phyloP scores from a whole-genome alignment of 2,797 vertebrate genomes.

The Cebuella pygmaea region DNA sequence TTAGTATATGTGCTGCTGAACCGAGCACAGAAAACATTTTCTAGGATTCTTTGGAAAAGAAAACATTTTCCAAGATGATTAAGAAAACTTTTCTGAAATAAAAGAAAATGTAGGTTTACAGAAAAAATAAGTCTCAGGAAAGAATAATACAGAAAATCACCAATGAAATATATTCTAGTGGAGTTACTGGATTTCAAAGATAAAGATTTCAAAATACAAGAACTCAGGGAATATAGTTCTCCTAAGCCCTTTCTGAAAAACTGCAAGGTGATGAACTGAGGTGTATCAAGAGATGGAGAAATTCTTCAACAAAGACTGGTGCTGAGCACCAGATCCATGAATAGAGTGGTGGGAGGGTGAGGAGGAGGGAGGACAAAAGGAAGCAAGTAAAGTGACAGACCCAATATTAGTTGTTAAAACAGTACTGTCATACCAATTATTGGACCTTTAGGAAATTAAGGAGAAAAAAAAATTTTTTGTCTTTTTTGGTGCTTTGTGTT shows the following conservation, averaged over 20 bases:
- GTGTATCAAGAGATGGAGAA: background rate
- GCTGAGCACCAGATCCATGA: background rate
- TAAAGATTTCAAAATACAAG: slow-evolving; percentile 25
- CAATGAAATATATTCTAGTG: background rate
- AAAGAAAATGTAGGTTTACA: slow-evolving; percentile 25
- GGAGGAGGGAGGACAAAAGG: background rate
- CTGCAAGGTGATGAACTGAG: background rate
- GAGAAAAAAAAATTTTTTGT: background rate
- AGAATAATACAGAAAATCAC: slow-evolving; percentile 17
- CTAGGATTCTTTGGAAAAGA: background rate
- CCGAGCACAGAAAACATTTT: too few species aligned
- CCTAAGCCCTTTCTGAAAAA: background rate
- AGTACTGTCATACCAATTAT: background rate
- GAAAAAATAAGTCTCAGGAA: slow-evolving; percentile 14
- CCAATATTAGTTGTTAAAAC: background rate
- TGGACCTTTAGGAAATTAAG: background rate
- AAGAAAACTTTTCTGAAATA: background rate
- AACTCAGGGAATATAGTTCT: background rate
- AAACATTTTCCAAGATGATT: slow-evolving; percentile 2
- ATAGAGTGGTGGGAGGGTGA: background rate
- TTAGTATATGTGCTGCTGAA: too few species aligned
- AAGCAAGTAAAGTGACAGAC: background rate
- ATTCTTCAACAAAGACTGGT: background rate
- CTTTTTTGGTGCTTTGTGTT: slow-evolving; percentile 27
- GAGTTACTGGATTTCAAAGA: background rate